Conservation (phyloP, 2,113 vertebrate genomes). For the Garra rufa region DNA sequence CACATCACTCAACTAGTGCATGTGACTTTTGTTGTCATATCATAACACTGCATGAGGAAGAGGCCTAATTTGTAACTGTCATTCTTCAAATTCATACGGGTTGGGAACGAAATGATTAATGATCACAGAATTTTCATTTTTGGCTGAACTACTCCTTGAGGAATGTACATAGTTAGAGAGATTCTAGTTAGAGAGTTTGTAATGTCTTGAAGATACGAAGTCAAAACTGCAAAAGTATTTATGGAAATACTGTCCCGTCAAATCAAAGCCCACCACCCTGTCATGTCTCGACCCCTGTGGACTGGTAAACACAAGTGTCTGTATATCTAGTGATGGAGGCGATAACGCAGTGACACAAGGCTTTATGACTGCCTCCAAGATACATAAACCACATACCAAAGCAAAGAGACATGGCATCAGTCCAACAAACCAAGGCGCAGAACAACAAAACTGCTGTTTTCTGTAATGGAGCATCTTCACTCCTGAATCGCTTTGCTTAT, state of each 20-base stretch:
- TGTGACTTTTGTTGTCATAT: not conserved
- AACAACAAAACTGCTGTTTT: too few species aligned
- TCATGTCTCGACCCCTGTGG: not conserved
- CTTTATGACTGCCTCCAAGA: conserved; percentile 19
- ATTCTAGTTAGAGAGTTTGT: conserved; percentile 4
- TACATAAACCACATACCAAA: conserved; percentile 26
- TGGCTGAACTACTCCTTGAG: not conserved
- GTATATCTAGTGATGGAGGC: conserved; percentile 18
- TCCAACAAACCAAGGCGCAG: too few species aligned
- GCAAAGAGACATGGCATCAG: too few species aligned
- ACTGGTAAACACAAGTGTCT: conserved; percentile 10
- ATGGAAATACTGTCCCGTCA: not conserved
- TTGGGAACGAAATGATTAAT: not conserved
- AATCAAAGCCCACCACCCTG: not conserved
- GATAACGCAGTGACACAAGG: conserved; percentile 24
- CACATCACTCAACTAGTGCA: not conserved
- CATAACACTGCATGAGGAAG: not conserved
- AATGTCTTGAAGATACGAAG: not conserved
- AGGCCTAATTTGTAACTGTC: not conserved
- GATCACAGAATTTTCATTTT: not conserved
- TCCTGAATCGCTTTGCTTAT: too few species aligned
- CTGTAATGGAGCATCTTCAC: too few species aligned
- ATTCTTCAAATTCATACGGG: conserved; percentile 1
- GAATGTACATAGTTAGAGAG: not conserved
- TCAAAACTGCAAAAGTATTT: not conserved